phyloP scores from a whole-genome alignment of 2,888 invertebrate species.

The Caenorhabditis sp. region DNA sequence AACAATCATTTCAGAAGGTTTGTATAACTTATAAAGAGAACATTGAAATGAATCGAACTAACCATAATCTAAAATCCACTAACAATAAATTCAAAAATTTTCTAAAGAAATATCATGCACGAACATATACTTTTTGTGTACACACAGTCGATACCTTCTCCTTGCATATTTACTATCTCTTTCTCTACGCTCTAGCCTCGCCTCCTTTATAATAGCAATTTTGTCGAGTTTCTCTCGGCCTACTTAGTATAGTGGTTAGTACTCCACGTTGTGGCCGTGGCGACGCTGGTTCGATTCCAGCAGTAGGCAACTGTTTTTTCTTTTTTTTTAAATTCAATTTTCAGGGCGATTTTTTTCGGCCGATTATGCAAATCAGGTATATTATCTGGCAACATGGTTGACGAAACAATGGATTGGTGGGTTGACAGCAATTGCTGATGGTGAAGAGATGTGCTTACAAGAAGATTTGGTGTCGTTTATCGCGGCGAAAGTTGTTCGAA shows the following conservation, averaged over 20 bases:
- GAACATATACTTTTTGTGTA: no score
- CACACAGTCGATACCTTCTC: no score
- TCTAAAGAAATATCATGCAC: no score
- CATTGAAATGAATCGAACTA: no score
- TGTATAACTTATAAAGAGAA: conserved; percentile 1
- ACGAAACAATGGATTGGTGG: conserved; percentile 52
- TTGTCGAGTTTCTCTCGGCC: conserved; percentile 26
- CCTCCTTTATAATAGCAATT: no score
- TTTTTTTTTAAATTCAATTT: not conserved
- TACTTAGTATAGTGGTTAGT: conserved; percentile 67
- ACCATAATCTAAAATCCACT: no score
- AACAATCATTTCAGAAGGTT: conserved; percentile 35
- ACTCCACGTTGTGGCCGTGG: conserved; percentile 69
- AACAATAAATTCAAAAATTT: no score
- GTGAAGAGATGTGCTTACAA: conserved; percentile 42
- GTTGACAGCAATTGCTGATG: conserved; percentile 33
- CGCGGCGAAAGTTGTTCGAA: conserved; percentile 40
- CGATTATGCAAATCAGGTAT: conserved; percentile 47
- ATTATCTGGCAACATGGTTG: conserved; percentile 35
- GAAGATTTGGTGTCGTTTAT: conserved; percentile 45
- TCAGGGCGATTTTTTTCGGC: conserved; percentile 32
- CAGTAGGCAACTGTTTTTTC: conserved; percentile 35
- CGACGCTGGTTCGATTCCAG: conserved; percentile 66
- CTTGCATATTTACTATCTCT: not conserved
- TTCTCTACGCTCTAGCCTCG: not conserved